Conservation (phyloP, 2,888 invertebrate genomes). For the Hypomecis punctinalis region DNA sequence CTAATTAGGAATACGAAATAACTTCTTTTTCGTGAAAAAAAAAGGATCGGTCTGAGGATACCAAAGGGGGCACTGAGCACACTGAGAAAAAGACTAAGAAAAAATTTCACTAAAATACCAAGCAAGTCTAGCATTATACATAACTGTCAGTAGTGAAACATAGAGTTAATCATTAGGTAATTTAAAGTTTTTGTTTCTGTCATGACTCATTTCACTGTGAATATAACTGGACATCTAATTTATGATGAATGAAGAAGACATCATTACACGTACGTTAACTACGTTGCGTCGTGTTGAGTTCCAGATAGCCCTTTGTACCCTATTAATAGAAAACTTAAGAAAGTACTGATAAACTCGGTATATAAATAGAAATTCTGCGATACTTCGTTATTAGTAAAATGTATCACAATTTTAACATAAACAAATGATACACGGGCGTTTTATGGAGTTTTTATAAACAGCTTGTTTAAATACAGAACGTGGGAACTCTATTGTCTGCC, state of each 20-base stretch:
- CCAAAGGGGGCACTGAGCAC: too few relatives aligned
- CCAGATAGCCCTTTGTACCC: slow-evolving; percentile 7
- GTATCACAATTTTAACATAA: slow-evolving; percentile 15
- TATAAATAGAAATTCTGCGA: slow-evolving; percentile 26
- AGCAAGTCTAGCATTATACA: neutral
- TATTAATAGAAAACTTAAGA: neutral
- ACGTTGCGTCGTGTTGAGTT: neutral
- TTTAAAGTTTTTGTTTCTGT: neutral
- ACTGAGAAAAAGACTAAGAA: too few relatives aligned
- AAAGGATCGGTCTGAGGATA: too few relatives aligned
- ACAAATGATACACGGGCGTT: slow-evolving; percentile 5
- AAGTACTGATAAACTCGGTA: slow-evolving; percentile 16
- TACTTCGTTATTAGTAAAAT: slow-evolving; percentile 1
- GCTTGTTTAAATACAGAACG: slow-evolving; percentile 21
- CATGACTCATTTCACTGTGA: slow-evolving; percentile 6
- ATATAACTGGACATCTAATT: neutral
- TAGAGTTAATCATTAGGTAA: neutral
- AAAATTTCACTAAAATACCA: too few relatives aligned
- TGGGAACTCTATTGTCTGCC: slow-evolving; percentile 12
- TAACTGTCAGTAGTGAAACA: neutral
- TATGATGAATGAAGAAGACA: neutral
- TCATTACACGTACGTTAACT: neutral
- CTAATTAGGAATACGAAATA: too few relatives aligned
- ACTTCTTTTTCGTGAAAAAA: too few relatives aligned
- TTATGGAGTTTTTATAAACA: neutral